Evolutionary conservation across 1,140 invertebrate genomes (phyloP).

Genomic region (Drosophila serrata): DNA sequence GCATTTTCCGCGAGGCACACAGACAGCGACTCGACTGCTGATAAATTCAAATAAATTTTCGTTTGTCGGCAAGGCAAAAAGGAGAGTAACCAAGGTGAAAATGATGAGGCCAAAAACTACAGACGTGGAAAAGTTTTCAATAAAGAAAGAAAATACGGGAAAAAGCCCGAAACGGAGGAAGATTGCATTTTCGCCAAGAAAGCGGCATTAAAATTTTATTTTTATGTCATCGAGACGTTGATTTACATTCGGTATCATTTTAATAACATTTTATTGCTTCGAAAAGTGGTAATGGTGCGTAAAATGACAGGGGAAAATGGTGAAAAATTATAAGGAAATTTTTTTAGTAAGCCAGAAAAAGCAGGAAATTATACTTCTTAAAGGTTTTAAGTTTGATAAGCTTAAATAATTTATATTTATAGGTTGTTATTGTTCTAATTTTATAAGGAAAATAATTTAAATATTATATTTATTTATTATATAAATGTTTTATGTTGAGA

Average conservation of each 20-base stretch:
- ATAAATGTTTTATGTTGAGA: too few species aligned
- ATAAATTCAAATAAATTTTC: conserved; percentile 78
- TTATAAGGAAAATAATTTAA: neutral
- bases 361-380: neutral
- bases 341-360: neutral
- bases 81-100: conserved; percentile 84
- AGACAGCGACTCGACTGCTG: conserved; percentile 43
- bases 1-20: conserved; percentile 4
- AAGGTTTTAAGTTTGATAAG: neutral
- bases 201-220: conserved; percentile 84
- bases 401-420: neutral
- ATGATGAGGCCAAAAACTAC: conserved; percentile 59
- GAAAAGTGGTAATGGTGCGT: conserved; percentile 75
- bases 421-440: neutral
- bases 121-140: conserved; percentile 73
- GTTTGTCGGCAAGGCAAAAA: conserved; percentile 15
- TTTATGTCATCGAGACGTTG: conserved; percentile 85
- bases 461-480: too few species aligned
- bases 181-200: conserved; percentile 13
- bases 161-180: conserved; percentile 15
- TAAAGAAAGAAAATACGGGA: conserved; percentile 42
- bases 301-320: conserved; percentile 44
- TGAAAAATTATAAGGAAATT: too few species aligned
- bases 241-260: conserved; percentile 83
- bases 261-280: conserved; percentile 85